Base-by-base conservation (phyloP, 2,888 invertebrate species). In the Pycnomerus fuliginosus region DNA sequence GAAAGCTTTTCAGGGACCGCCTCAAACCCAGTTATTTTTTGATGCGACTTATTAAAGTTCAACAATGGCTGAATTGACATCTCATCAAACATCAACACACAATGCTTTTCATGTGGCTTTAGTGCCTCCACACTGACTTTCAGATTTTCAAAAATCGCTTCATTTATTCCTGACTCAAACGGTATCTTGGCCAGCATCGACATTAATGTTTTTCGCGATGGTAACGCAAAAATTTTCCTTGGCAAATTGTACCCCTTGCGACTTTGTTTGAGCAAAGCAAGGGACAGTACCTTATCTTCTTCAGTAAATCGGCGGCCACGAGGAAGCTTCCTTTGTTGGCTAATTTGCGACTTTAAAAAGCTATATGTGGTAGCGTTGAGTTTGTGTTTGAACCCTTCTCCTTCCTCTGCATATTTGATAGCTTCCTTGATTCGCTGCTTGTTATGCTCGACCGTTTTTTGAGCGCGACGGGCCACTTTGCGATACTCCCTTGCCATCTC, bases 71-170 rank as follows among this genome's bases (percentile, higher is more conserved):
- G 37, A 14, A 45, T 7, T 7, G 33, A 10, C 42, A 45, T 41
- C 34, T 49, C 49, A 38, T 49, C 45, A 28, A 45, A 45, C n/a
- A 45, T 11, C 8, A 49, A 16, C n/a, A 11, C 10, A 24, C 49
- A 49, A 16, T 33, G 33, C 4, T 10, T 24, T 3, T 36, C 36
- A 3, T 2, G 5, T 5, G 3, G 5, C 15, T 24, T 3, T 10
- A 36, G 2, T 12, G 25, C n/a, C 2, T 25, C 13, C 4, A 36
- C 36, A 3, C 7, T 10, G 2, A 2, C 4, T 4, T 25, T 2
- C 10, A 36, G 16, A 5, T 3, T 14, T 8, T 25, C 16, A 27
- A 27, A 36, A 16, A 45, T 28, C 4, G 22, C 4, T 16, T 24
- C 10, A 32, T 49, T 45, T 11, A 49, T 25, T 1, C 49, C 41